Base-by-base conservation (phyloP, 2,797 vertebrate species). In the Sebastiscus tertius region DNA sequence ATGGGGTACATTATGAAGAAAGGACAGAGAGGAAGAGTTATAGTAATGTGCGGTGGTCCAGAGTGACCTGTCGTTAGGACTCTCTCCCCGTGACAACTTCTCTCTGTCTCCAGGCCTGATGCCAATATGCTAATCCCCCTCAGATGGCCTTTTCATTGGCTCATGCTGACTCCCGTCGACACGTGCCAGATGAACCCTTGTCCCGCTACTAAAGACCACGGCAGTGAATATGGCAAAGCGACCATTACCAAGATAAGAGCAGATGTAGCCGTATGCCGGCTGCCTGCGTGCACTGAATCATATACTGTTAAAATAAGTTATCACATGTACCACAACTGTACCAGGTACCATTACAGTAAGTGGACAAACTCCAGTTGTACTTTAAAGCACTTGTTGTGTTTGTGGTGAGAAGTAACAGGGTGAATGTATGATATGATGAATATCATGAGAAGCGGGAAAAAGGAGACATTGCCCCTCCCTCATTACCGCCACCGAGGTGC, bases 1-100 rank as follows among this genome's bases (percentile, higher is more conserved):
- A 61, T n/a, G 20, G n/a, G 42, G 7, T 33, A 42, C n/a, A 58
- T 69, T 59, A 75, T 14, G 27, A 33, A 67, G 72, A 34, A 72
- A 52, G 93, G 90, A 75, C 33, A 92, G 90, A 93, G 91, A 46
- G 72, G 83, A 93, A 96, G 96, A 97, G 96, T 97, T 96, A 96
- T 95, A 95, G 94, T 93, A 92, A 95, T 92, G 94, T 90, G 93
- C 95, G 80, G 93, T 89, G 94, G 89, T 95, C 94, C 94, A 93
- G 14, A 59, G 77, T 91, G 96, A 97, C 97, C 96, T 96, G 91
- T 93, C 94, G 91, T 97, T 96, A 95, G 94, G 90, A 93, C 89
- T 89, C 92, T 59, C 94, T 95, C 42, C 95, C 91, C 82, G 89
- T 91, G 87, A 94, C 95, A 95, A 90, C 91, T 94, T 95, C 95